Evolutionary conservation across 1,140 invertebrate species (phyloP).

Genomic region (Bombus polaris): DNA sequence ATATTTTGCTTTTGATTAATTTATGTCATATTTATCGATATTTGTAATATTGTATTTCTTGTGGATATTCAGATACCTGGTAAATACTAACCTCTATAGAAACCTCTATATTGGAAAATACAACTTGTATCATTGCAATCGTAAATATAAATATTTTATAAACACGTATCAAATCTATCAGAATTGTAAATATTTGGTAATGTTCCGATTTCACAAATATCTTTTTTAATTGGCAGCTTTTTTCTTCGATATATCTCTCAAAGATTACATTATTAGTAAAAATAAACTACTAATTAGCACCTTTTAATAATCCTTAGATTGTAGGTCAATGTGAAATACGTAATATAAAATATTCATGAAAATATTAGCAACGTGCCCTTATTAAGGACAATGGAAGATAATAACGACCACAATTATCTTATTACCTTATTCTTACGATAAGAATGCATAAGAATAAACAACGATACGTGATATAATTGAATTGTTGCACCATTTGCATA

Average conservation of each 20-base stretch:
- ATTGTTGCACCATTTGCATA: conserved; percentile 21
- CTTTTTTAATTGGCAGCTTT: conserved; percentile 39
- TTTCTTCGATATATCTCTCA: conserved; percentile 6
- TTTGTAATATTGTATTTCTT: background rate
- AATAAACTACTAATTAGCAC: conserved; percentile 59
- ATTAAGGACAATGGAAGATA: conserved; percentile 45
- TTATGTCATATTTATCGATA: background rate
- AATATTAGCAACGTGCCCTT: conserved; percentile 41
- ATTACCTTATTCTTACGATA: conserved; percentile 28
- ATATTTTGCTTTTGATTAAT: conserved; percentile 27
- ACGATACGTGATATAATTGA: conserved; percentile 30
- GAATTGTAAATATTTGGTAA: background rate
- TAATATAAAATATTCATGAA: conserved; percentile 46
- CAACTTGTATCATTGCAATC: background rate
- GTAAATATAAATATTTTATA: conserved; percentile 18
- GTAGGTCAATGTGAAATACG: conserved; percentile 43
- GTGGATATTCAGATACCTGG: background rate
- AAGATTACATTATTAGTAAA: conserved; percentile 53
- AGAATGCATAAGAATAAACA: conserved; percentile 1
- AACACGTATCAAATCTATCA: conserved; percentile 17
- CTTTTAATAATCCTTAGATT: conserved; percentile 56
- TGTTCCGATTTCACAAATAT: conserved; percentile 31
- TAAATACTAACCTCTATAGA: background rate
- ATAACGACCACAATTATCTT: conserved; percentile 16
- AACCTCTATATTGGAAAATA: background rate